Percentiles rank a stretch among this genome's conserved stretches.
These are phyloP conservation scores for Coleophora flavipennella DNA, from an alignment of 2,888 invertebrate species.

Conservation along the genomic window DNA sequence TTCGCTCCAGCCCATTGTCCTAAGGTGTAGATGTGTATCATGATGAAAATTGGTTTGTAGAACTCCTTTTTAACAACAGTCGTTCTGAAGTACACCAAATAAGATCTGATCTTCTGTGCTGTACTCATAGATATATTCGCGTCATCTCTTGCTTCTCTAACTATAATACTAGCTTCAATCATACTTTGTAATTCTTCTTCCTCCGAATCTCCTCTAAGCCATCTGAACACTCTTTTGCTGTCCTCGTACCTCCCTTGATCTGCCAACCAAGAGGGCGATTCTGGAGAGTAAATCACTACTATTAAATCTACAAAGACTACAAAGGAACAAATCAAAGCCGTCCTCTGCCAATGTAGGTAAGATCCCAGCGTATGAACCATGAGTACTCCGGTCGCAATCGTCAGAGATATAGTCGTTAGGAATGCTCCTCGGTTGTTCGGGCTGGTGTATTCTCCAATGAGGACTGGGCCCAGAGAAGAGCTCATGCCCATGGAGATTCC, in stretches of 20 bases:
- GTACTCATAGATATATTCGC: slow-evolving; percentile 23
- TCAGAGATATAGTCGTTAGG: slow-evolving; percentile 71
- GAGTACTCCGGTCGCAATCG: slow-evolving; percentile 72
- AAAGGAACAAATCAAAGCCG: slow-evolving; percentile 58
- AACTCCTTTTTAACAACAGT: slow-evolving; percentile 41
- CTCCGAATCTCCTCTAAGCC: slow-evolving; percentile 64
- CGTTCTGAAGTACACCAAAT: slow-evolving; percentile 25
- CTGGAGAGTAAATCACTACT: slow-evolving; percentile 58
- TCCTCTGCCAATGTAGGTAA: slow-evolving; percentile 65
- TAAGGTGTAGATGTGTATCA: slow-evolving; percentile 41
- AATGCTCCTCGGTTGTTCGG: slow-evolving; percentile 74
- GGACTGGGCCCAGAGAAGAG: slow-evolving; percentile 55
- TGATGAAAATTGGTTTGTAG: slow-evolving; percentile 43
- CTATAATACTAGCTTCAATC: slow-evolving; percentile 33
- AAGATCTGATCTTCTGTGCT: slow-evolving; percentile 21
- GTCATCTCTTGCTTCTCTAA: slow-evolving; percentile 28
- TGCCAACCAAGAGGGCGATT: slow-evolving; percentile 77
- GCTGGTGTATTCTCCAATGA: slow-evolving; percentile 69
- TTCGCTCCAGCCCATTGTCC: slow-evolving; percentile 49
- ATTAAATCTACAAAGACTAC: slow-evolving; percentile 57
- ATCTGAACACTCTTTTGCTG: slow-evolving; percentile 67
- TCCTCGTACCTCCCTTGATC: slow-evolving; percentile 66
- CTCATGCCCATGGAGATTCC: slow-evolving; percentile 68
- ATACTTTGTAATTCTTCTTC: slow-evolving; percentile 45
- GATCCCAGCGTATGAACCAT: slow-evolving; percentile 74